Evolutionary conservation across 2,797 vertebrate species (phyloP).

Genomic region (Glossophaga mutica): DNA sequence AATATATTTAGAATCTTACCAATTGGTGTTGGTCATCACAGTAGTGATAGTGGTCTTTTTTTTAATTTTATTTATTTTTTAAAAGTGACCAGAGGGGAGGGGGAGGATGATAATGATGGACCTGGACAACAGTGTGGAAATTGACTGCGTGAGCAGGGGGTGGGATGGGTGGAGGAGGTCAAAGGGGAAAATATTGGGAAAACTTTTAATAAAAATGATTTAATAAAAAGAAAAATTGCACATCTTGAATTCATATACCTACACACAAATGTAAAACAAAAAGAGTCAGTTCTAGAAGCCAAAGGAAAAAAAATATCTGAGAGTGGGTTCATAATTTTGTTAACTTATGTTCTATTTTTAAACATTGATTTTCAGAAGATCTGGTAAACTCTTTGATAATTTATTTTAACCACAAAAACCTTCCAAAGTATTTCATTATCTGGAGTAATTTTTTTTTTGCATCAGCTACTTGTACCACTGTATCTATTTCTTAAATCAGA

Average conservation of each 20-base stretch:
- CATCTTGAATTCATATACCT: neutral
- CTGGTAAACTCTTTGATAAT: neutral
- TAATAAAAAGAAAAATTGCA: too few species aligned
- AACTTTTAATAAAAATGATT: too few species aligned
- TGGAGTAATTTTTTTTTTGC: neutral
- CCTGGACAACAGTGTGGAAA: too few species aligned
- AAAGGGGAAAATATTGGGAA: too few species aligned
- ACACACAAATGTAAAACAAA: neutral
- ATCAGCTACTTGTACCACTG: neutral
- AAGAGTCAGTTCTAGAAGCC: neutral
- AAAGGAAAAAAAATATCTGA: neutral
- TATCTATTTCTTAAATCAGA: neutral
- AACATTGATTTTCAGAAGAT: neutral
- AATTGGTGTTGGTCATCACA: neutral
- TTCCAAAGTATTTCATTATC: neutral
- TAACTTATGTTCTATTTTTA: neutral
- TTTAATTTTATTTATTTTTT: neutral
- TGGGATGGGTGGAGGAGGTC: too few species aligned
- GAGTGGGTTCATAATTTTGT: neutral
- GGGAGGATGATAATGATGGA: too few species aligned
- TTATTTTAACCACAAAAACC: neutral
- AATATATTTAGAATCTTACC: constrained; percentile 15
- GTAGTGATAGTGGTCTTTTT: neutral
- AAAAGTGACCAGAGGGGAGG: neutral
- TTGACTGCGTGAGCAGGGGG: too few species aligned